These are phyloP conservation scores for Caenorhabditis sp. DNA, from an alignment of 2,888 invertebrate genomes.

Conservation along the genomic window DNA sequence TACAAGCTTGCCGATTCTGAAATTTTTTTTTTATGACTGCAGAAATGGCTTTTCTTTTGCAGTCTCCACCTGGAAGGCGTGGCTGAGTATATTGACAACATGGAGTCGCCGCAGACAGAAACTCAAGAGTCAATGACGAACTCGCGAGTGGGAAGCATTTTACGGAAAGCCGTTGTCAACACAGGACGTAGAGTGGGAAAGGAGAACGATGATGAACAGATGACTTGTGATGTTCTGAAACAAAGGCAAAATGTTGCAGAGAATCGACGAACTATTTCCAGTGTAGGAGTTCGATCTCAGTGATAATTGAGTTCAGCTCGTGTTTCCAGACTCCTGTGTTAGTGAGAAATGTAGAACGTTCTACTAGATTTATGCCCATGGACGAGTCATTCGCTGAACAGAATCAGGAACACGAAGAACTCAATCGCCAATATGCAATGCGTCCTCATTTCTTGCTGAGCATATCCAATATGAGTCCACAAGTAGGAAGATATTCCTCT, in stretches of 20 bases:
- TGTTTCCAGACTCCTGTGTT: constrained; percentile 42
- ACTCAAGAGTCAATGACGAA: constrained; percentile 44
- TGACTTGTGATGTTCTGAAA: neutral
- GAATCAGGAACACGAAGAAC: constrained; percentile 50
- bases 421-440: constrained; percentile 38
- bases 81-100: constrained; percentile 43
- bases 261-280: constrained; percentile 48
- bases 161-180: constrained; percentile 51
- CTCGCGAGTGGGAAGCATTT: constrained; percentile 47
- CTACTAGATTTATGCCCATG: constrained; percentile 18
- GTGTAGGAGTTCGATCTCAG: constrained; percentile 22
- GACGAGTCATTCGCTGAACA: constrained; percentile 33
- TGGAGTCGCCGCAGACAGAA: constrained; percentile 41
- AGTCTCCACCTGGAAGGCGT: constrained; percentile 49
- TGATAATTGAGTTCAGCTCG: too few species aligned
- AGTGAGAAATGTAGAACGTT: constrained; percentile 22
- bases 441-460: constrained; percentile 50
- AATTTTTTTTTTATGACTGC: too few species aligned
- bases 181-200: constrained; percentile 25
- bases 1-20: neutral
- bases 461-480: constrained; percentile 15
- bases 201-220: neutral
- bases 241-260: constrained; percentile 8
- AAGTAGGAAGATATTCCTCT: neutral
- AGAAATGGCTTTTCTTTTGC: neutral